Evolutionary conservation across 1,140 invertebrate species (phyloP).

Genomic region (Melipona quadrifasciata): DNA sequence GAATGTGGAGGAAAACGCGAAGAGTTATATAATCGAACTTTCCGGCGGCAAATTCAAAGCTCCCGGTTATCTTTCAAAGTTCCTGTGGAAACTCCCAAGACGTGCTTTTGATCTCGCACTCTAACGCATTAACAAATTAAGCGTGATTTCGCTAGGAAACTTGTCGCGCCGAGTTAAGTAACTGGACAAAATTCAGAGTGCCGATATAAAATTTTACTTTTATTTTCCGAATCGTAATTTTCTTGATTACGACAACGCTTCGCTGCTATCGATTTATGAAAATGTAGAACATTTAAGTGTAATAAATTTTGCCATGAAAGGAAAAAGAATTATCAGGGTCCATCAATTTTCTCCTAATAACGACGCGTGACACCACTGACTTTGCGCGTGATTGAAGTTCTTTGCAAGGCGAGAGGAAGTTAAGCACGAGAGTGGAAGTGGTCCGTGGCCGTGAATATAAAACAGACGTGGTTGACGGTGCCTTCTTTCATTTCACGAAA

Average conservation of each 20-base stretch:
- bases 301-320: background rate
- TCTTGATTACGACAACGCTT: too few species aligned
- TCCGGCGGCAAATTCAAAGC: background rate
- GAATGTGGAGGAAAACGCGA: background rate
- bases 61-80: background rate
- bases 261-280: too few species aligned
- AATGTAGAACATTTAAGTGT: too few species aligned
- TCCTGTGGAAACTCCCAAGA: background rate
- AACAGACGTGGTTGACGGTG: slow-evolving; percentile 36
- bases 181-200: too few species aligned
- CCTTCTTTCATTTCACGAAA: background rate
- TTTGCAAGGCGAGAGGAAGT: slow-evolving; percentile 37
- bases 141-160: too few species aligned
- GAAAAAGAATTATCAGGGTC: background rate
- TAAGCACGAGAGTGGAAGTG: slow-evolving; percentile 44
- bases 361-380: background rate
- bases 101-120: background rate
- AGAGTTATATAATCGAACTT: background rate
- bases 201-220: too few species aligned
- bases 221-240: too few species aligned
- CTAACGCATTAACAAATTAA: too few species aligned
- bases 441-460: slow-evolving; percentile 74
- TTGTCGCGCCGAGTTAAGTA: too few species aligned
- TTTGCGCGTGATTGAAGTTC: slow-evolving; percentile 34
- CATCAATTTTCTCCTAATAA: background rate